Evolutionary conservation across 2,888 invertebrate genomes (phyloP).

Genomic region (Ectobius pallidus): DNA sequence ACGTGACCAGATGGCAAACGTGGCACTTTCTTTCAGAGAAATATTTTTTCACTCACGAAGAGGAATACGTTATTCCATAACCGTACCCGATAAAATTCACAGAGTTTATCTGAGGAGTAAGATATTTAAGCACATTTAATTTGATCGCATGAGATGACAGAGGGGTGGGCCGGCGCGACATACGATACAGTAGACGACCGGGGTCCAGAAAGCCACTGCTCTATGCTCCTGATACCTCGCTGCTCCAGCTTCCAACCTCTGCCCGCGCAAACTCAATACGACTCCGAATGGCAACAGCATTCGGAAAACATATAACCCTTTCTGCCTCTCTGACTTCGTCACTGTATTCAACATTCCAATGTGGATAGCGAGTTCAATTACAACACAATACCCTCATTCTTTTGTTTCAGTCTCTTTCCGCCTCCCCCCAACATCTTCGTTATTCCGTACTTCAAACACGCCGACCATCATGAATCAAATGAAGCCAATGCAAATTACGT

Average conservation of each 20-base stretch:
- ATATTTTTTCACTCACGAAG: too few species aligned
- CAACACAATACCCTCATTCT: too few species aligned
- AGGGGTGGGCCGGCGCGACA: constrained; percentile 55
- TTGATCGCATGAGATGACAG: constrained; percentile 53
- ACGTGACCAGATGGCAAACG: background rate
- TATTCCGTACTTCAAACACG: too few species aligned
- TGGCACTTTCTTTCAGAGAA: background rate
- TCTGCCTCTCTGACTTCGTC: background rate
- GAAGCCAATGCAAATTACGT: too few species aligned
- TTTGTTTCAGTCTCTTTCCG: too few species aligned
- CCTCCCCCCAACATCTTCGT: too few species aligned
- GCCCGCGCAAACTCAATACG: background rate
- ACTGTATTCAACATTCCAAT: background rate
- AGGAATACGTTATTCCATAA: too few species aligned
- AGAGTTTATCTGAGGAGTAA: too few species aligned
- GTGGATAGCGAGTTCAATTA: too few species aligned
- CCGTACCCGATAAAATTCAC: too few species aligned
- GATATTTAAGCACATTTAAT: too few species aligned
- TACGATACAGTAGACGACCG: background rate
- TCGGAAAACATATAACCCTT: background rate
- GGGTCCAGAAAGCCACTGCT: constrained; percentile 18
- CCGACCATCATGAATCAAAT: too few species aligned
- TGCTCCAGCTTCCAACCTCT: constrained; percentile 21
- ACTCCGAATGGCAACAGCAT: background rate
- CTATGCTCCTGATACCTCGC: constrained; percentile 6